These are phyloP conservation scores for Pagrus major DNA, from an alignment of 2,113 vertebrate species.

Conservation along the genomic window DNA sequence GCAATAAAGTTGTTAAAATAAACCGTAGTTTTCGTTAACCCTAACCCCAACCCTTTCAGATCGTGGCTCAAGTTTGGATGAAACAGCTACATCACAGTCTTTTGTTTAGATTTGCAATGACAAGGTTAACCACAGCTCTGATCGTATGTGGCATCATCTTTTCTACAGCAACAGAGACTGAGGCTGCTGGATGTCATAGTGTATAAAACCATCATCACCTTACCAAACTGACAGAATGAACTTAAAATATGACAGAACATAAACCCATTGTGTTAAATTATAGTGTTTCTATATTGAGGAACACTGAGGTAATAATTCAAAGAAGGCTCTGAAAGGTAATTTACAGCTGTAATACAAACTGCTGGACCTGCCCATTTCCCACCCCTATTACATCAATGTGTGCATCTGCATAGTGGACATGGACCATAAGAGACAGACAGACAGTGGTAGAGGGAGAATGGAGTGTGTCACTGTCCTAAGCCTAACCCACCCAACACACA, in stretches of 20 bases:
- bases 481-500: constrained; percentile 1
- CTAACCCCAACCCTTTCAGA: no score
- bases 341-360: neutral
- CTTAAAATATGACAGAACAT: neutral
- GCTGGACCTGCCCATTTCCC: neutral
- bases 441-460: constrained; percentile 15
- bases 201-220: neutral
- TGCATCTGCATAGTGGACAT: neutral
- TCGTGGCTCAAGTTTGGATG: no score
- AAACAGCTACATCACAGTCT: no score
- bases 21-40: no score
- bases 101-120: neutral
- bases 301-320: neutral
- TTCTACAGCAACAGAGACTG: neutral
- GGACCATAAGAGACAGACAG: constrained; percentile 24
- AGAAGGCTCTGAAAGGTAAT: neutral
- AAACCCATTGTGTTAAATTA: neutral
- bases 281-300: neutral
- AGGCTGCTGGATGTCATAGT: no score
- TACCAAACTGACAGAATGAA: neutral
- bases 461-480: neutral
- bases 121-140: no score
- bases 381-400: neutral
- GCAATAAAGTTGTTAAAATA: no score
- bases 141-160: neutral